Conservation (phyloP, 2,113 vertebrate species). For the Fregetta grallaria region DNA sequence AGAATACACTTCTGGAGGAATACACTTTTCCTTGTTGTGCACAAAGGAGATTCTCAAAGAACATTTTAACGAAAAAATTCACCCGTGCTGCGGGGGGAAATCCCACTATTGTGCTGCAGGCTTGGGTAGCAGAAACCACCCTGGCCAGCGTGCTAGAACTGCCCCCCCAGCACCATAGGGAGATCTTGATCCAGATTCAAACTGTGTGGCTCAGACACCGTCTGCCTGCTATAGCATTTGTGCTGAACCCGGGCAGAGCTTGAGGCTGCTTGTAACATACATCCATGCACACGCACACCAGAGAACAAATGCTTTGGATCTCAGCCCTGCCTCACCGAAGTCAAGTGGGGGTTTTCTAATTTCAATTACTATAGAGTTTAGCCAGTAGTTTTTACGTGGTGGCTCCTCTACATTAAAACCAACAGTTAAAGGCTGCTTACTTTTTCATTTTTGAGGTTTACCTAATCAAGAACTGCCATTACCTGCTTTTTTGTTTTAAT, state of each 20-base stretch:
- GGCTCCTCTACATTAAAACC: background rate
- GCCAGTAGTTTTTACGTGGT: background rate
- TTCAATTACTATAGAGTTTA: background rate
- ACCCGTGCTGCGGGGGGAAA: background rate
- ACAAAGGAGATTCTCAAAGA: background rate
- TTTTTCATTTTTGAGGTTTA: conserved; percentile 18
- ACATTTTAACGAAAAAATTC: background rate
- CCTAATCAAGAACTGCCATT: background rate
- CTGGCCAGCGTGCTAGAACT: background rate
- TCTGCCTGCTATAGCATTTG: background rate
- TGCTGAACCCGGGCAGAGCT: background rate
- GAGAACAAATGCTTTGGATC: background rate
- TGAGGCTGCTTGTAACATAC: background rate
- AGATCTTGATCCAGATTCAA: background rate
- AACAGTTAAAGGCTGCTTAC: background rate
- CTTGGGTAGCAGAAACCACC: background rate
- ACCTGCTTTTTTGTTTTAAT: background rate
- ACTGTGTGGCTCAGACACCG: background rate
- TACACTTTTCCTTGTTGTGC: background rate
- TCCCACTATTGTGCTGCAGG: background rate
- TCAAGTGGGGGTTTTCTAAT: background rate
- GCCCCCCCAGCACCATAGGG: background rate
- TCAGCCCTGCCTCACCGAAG: background rate
- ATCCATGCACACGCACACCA: background rate
- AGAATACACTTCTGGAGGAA: background rate